These are phyloP conservation scores for Charaxes varanes DNA, from an alignment of 1,140 invertebrate species.

Conservation along the genomic window DNA sequence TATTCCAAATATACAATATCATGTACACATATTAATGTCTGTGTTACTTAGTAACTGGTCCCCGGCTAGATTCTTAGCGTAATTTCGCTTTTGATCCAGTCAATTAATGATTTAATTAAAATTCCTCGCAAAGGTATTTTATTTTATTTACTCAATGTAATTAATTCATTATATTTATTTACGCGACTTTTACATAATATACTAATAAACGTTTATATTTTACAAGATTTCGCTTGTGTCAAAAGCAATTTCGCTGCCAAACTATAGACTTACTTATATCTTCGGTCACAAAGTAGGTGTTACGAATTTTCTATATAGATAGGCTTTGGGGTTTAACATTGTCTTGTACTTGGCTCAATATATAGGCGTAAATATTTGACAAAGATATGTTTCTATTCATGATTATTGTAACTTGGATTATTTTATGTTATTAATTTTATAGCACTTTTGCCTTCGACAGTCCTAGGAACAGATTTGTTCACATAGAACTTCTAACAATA, in stretches of 20 bases:
- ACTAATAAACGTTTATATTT: neutral
- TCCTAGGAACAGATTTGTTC: too few relatives aligned
- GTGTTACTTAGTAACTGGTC: neutral
- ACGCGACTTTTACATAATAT: slow-evolving; percentile 2
- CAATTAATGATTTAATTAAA: too few relatives aligned
- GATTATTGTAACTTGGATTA: too few relatives aligned
- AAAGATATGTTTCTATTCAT: too few relatives aligned
- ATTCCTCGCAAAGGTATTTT: slow-evolving; percentile 6
- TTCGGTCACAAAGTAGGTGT: slow-evolving; percentile 1
- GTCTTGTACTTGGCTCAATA: too few relatives aligned
- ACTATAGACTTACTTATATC: neutral
- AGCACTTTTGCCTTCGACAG: too few relatives aligned
- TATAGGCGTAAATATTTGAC: too few relatives aligned
- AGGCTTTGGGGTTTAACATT: too few relatives aligned
- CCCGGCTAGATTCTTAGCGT: neutral
- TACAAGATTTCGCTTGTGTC: slow-evolving; percentile 4
- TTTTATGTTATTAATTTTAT: too few relatives aligned
- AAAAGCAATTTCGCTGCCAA: slow-evolving; percentile 2
- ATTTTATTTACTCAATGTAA: neutral
- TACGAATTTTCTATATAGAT: slow-evolving; percentile 2
- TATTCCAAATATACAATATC: too few relatives aligned
- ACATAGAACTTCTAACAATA: too few relatives aligned
- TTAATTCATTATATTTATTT: slow-evolving; percentile 1
- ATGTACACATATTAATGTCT: slow-evolving; percentile 3
- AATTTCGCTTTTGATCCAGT: neutral